These are phyloP conservation scores for Pandemis corylana DNA, from an alignment of 2,888 invertebrate genomes.

Conservation along the genomic window DNA sequence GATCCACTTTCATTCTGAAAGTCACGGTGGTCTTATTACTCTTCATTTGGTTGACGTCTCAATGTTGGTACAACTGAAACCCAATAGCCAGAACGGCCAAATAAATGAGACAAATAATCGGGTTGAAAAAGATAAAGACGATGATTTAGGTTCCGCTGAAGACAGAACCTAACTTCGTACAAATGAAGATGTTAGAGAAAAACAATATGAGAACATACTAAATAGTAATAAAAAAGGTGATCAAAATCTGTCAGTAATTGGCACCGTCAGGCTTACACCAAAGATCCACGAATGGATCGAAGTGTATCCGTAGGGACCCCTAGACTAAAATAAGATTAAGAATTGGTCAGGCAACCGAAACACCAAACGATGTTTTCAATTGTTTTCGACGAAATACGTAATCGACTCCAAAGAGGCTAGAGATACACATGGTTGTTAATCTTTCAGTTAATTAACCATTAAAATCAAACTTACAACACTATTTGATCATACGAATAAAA, in stretches of 20 bases:
- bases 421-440: background rate
- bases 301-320: too few relatives aligned
- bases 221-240: too few relatives aligned
- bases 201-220: too few relatives aligned
- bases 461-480: background rate
- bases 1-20: constrained; percentile 74
- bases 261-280: too few relatives aligned
- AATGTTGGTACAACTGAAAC: constrained; percentile 71
- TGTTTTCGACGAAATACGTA: background rate
- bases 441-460: background rate
- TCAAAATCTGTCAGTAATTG: too few relatives aligned
- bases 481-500: background rate
- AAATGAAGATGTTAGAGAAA: background rate
- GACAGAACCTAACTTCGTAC: background rate
- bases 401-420: background rate
- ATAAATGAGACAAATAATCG: constrained; percentile 48
- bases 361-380: too few relatives aligned
- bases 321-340: too few relatives aligned
- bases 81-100: constrained; percentile 56
- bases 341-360: too few relatives aligned
- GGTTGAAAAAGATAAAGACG: constrained; percentile 48
- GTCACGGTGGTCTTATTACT: constrained; percentile 77
- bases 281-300: too few relatives aligned
- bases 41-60: constrained; percentile 81
- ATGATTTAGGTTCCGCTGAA: constrained; percentile 37